A percentile compares a stretch with the other conserved stretches of the same genome.
Conservation (phyloP, 2,797 vertebrate genomes). For the Sylvia borin region DNA sequence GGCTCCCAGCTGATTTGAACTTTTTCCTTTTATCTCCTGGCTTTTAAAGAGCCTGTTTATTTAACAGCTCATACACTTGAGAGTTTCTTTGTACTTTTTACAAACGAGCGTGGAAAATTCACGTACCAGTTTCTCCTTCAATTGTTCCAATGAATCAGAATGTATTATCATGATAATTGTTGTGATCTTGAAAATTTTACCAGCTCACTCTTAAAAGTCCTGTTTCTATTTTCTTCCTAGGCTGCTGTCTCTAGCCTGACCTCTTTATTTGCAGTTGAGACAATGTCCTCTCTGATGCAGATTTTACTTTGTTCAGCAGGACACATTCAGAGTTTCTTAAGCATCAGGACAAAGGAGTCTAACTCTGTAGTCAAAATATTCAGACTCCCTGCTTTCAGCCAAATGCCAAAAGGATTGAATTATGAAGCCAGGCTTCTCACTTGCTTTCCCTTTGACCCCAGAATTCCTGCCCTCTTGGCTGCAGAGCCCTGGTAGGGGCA, state of each 20-base stretch:
- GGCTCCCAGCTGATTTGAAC: not conserved
- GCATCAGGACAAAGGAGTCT: not conserved
- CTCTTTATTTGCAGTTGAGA: not conserved
- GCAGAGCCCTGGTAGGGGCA: not conserved
- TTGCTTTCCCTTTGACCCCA: not conserved
- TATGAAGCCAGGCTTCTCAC: not conserved
- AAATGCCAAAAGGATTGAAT: not conserved
- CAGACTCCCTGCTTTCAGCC: not conserved
- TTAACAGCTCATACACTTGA: not conserved
- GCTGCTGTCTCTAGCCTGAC: not conserved
- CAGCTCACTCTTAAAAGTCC: not conserved
- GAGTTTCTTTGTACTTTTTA: not conserved
- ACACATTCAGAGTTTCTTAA: not conserved
- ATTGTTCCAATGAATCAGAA: not conserved
- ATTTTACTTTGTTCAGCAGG: not conserved
- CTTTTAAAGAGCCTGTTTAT: conserved; percentile 22
- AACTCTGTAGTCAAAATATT: not conserved
- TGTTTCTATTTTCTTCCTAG: not conserved
- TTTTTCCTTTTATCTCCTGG: not conserved
- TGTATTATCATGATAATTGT: not conserved
- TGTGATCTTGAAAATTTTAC: not conserved
- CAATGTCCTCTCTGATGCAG: not conserved
- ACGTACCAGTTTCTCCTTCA: not conserved
- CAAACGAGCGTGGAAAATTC: not conserved
- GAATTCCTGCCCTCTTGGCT: not conserved